These are phyloP conservation scores for Mobula hypostoma DNA, from an alignment of 2,113 vertebrate species.

Conservation along the genomic window DNA sequence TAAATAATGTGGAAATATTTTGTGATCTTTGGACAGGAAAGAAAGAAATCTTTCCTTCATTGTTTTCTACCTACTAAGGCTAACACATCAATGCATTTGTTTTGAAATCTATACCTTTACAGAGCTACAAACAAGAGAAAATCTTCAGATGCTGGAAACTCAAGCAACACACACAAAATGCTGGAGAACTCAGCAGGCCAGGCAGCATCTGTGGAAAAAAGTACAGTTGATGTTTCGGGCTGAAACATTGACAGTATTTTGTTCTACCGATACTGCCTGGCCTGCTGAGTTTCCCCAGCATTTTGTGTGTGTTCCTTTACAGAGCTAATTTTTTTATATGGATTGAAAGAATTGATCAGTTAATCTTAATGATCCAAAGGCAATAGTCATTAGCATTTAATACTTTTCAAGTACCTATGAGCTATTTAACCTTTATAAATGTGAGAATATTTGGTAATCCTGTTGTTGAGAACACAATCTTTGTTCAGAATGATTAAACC, in stretches of 20 bases:
- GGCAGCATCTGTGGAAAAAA: too few species aligned
- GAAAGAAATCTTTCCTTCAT: neutral
- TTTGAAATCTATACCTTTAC: neutral
- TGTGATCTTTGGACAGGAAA: neutral
- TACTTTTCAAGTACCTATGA: neutral
- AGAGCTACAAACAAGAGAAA: neutral
- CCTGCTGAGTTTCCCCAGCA: too few species aligned
- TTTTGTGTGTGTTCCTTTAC: neutral
- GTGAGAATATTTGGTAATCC: neutral
- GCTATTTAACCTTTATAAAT: neutral
- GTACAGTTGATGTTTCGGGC: too few species aligned
- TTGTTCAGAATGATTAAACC: neutral
- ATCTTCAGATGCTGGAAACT: too few species aligned
- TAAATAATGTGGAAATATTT: neutral
- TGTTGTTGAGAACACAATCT: neutral
- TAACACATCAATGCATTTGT: neutral
- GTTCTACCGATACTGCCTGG: too few species aligned
- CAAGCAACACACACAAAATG: too few species aligned
- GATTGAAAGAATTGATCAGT: neutral
- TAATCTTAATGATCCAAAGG: neutral
- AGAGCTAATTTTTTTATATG: neutral
- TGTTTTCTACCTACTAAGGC: neutral
- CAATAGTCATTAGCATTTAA: constrained; percentile 5
- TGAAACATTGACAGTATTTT: too few species aligned
- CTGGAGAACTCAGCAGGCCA: too few species aligned